Percentiles rank a stretch among this genome's conserved stretches.
These are phyloP conservation scores for Sapajus apella DNA, from an alignment of 2,113 vertebrate species.

Conservation along the genomic window DNA sequence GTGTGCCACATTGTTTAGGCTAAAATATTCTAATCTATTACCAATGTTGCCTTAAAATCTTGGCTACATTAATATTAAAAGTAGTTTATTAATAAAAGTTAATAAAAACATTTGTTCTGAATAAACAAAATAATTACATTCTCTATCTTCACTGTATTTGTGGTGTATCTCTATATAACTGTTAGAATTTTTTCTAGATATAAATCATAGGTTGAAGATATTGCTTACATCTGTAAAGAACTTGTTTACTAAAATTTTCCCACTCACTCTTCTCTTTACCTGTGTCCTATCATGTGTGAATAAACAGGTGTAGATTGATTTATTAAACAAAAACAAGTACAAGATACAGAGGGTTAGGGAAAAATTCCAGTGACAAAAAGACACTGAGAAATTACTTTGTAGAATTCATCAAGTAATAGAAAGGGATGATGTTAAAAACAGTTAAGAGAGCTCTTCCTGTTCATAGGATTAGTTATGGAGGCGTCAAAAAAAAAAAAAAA, in stretches of 20 bases:
- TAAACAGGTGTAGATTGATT: background rate
- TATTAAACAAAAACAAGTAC: background rate
- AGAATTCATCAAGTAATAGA: background rate
- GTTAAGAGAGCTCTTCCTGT: background rate
- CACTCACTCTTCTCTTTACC: accelerated
- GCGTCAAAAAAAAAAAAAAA: background rate
- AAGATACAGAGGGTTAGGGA: background rate
- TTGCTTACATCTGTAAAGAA: background rate
- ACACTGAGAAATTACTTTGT: background rate
- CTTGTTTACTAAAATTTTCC: background rate
- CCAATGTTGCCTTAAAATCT: background rate
- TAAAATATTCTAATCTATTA: background rate
- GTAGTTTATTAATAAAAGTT: background rate
- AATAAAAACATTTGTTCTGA: background rate
- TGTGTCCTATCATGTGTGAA: accelerated
- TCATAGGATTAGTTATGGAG: background rate
- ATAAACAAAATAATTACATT: background rate
- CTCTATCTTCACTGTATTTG: background rate
- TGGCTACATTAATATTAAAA: background rate
- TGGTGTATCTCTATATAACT: background rate
- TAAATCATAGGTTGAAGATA: background rate
- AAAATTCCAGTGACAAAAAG: background rate
- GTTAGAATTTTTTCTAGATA: background rate
- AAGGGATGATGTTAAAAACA: background rate
- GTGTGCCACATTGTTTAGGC: background rate